phyloP scores from a whole-genome alignment of 2,113 vertebrate genomes.

The Poeciliopsis retropinna region DNA sequence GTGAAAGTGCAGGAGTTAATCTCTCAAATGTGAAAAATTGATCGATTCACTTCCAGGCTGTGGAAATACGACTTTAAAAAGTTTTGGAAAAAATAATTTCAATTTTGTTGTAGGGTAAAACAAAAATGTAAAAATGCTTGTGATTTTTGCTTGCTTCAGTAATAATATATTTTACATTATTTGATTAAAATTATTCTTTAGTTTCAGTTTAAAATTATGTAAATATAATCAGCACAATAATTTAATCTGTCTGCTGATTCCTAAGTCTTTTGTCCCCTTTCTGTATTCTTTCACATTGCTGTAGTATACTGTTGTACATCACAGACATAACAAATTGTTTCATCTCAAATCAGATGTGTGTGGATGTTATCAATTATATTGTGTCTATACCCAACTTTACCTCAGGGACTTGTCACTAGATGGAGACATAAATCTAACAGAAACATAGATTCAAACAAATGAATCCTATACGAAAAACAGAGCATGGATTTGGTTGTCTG shows the following conservation, averaged over 20 bases:
- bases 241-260: neutral
- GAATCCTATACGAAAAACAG: neutral
- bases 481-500: slow-evolving; percentile 14
- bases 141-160: neutral
- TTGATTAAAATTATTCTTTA: neutral
- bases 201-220: neutral
- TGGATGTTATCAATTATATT: slow-evolving; percentile 29
- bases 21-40: no score
- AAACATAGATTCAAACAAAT: slow-evolving; percentile 33
- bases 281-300: neutral
- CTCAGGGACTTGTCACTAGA: slow-evolving; percentile 72
- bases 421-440: slow-evolving; percentile 77
- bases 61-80: neutral
- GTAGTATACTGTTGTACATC: slow-evolving; percentile 26
- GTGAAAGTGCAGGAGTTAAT: no score
- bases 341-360: slow-evolving; percentile 20
- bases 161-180: neutral
- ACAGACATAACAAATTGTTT: slow-evolving; percentile 5
- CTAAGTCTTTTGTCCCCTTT: neutral
- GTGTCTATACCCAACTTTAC: slow-evolving; percentile 35
- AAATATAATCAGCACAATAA: neutral
- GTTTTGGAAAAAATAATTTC: neutral
- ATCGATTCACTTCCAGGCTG: no score
- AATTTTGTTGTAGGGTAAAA: neutral
- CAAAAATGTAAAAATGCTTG: neutral